A percentile compares a stretch with the other conserved stretches of the same genome.
These are phyloP conservation scores for Heliconius ethilla DNA, from an alignment of 2,888 invertebrate genomes.

Conservation along the genomic window DNA sequence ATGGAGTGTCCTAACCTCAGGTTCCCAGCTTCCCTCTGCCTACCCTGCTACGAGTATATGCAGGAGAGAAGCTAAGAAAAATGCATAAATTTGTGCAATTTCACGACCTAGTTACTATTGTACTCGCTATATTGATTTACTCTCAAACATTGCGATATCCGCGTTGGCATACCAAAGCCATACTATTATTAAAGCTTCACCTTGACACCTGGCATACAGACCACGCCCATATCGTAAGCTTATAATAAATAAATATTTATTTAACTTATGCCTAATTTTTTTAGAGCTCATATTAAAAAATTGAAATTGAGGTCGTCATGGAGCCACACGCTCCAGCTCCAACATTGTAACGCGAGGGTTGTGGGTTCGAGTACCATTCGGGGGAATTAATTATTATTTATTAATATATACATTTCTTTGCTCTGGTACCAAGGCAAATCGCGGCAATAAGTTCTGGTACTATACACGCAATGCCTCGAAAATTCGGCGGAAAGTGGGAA, in stretches of 20 bases:
- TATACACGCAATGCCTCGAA: not conserved
- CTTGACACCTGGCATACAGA: constrained; percentile 18
- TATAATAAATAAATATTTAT: not conserved
- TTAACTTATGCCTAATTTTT: not conserved
- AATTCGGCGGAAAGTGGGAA: not conserved
- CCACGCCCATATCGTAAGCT: not conserved
- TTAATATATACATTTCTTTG: not conserved
- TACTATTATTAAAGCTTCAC: constrained; percentile 11
- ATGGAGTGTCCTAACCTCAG: not conserved
- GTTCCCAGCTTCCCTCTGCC: not conserved
- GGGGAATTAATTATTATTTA: not conserved
- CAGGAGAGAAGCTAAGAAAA: not conserved
- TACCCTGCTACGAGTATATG: not conserved
- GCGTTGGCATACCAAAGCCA: constrained; percentile 18
- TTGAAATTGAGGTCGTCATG: too few relatives aligned
- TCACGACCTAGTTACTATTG: not conserved
- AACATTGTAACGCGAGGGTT: too few relatives aligned
- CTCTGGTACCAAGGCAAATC: not conserved
- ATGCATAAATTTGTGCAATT: not conserved
- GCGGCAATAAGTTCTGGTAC: not conserved
- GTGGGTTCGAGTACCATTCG: too few relatives aligned
- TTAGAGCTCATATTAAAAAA: not conserved
- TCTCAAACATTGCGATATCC: constrained; percentile 17
- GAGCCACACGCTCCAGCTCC: too few relatives aligned
- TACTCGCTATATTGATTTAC: constrained; percentile 19